Base-by-base conservation (phyloP, 2,888 invertebrate species). In the Dryobota labecula region DNA sequence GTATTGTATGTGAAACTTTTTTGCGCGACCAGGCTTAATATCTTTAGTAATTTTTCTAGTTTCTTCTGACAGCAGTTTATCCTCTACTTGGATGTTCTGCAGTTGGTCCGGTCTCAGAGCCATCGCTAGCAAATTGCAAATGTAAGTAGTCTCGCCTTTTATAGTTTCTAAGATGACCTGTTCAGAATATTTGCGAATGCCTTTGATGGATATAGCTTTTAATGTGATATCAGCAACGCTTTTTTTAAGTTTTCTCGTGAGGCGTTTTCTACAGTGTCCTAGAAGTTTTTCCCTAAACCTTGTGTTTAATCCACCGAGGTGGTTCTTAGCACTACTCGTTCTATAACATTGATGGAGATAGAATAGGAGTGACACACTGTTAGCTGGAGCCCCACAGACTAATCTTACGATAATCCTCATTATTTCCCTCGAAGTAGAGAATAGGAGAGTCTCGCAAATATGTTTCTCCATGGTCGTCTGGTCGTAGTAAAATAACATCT, bases 321-420 rank as follows among this genome's bases (percentile, higher is more conserved):
- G 93, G 72, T 95, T 94, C 67, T 84, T 92, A 0, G 90, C 47
- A 62, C 93, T 90, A 64, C 90, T 92, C 1, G 92, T 92, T 83
- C 95, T 91, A 69, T 93, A 92, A 74, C 95, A 94, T 77, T 96
- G 94, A 65, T 96, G 95, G 2, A 96, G 91, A 74, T 93, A 96
- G 81, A 95, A 96, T 20, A 96, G 88, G 2, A 96, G 91, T 2
- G 96, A 96, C 0, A 96, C 93, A 13, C 85, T 85, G 43, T 90
- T 79, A 0, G 95, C 85, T 15, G 92, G 78, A 2, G 91, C 92
- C 4, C 96, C 95, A 70, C 96, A 96, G 0, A 94, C 92, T 36
- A 96, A 83, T 56, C 89, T 87, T 0, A 96, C 94, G 3, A 89
- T 92, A 38, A 88, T 91, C 60, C 95, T 89, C 95, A 96, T 95